These are phyloP conservation scores for Acanthacorydalis orientalis DNA, from an alignment of 2,888 invertebrate genomes.

Conservation along the genomic window DNA sequence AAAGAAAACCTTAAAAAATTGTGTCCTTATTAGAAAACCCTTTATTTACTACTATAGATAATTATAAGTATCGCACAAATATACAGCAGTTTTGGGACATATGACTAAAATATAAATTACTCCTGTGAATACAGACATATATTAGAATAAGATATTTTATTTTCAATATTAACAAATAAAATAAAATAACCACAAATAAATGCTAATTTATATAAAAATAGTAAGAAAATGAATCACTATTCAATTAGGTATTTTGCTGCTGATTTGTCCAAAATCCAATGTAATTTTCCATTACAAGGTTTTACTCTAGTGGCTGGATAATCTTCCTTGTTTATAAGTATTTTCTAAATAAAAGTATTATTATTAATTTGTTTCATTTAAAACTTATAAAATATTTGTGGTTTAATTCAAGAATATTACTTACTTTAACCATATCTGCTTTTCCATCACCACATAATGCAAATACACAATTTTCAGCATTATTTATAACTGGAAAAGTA, in stretches of 20 bases:
- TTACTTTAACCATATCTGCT: constrained; percentile 75
- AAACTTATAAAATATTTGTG: too few species aligned
- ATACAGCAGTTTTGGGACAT: too few species aligned
- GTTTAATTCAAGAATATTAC: constrained; percentile 2
- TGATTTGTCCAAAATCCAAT: constrained; percentile 14
- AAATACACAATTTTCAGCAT: constrained; percentile 68
- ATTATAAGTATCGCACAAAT: too few species aligned
- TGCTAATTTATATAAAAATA: neutral
- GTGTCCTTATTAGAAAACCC: too few species aligned
- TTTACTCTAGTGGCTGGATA: constrained; percentile 63
- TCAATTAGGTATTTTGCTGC: neutral
- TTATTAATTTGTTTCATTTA: neutral
- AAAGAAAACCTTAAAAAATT: too few species aligned
- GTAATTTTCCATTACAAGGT: constrained; percentile 48
- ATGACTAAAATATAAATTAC: too few species aligned
- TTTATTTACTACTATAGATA: too few species aligned
- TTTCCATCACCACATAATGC: constrained; percentile 72
- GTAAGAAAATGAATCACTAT: too few species aligned
- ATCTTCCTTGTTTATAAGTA: constrained; percentile 55
- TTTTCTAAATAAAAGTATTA: constrained; percentile 44
- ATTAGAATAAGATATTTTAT: too few species aligned
- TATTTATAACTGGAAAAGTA: constrained; percentile 80
- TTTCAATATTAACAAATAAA: too few species aligned
- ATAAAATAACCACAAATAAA: neutral
- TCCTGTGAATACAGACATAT: too few species aligned